Conservation (phyloP, 2,888 invertebrate species). For the Latrodectus elegans region DNA sequence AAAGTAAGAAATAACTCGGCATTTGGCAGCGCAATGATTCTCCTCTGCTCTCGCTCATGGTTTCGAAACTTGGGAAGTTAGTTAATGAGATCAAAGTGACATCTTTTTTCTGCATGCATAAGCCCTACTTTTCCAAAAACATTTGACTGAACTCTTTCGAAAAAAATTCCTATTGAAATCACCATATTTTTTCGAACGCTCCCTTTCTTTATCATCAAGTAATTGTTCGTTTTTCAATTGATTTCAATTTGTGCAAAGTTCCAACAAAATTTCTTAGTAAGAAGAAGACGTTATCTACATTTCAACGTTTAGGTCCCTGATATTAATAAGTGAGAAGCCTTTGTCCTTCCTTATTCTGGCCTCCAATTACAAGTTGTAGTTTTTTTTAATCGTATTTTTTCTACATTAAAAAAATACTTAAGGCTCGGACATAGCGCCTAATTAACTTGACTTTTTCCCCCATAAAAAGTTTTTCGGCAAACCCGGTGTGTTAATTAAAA, state of each 20-base stretch:
- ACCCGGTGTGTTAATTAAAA: constrained; percentile 64
- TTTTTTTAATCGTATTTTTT: constrained; percentile 36
- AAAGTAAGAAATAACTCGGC: constrained; percentile 22
- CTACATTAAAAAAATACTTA: constrained; percentile 24
- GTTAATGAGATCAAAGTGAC: constrained; percentile 56
- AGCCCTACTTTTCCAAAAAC: constrained; percentile 34
- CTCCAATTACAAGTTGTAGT: constrained; percentile 60
- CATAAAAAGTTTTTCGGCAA: constrained; percentile 9
- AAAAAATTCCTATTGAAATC: constrained; percentile 42
- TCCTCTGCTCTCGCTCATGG: constrained; percentile 15
- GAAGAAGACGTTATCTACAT: constrained; percentile 61
- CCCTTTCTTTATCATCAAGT: constrained; percentile 42
- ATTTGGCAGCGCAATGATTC: constrained; percentile 33
- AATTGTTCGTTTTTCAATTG: constrained; percentile 65
- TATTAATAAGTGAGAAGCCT: constrained; percentile 65
- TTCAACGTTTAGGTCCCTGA: constrained; percentile 61
- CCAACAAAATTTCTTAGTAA: constrained; percentile 51
- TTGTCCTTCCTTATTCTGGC: constrained; percentile 54
- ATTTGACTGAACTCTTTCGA: constrained; percentile 33
- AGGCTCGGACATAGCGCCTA: constrained; percentile 54
- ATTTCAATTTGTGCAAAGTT: constrained; percentile 66
- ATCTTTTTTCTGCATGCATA: constrained; percentile 31
- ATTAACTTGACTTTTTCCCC: constrained; percentile 57
- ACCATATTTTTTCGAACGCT: constrained; percentile 29
- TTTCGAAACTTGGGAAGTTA: constrained; percentile 47